A percentile compares a stretch with the other conserved stretches of the same genome.
phyloP scores from a whole-genome alignment of 2,888 invertebrate genomes.

The Calameuta pallipes region DNA sequence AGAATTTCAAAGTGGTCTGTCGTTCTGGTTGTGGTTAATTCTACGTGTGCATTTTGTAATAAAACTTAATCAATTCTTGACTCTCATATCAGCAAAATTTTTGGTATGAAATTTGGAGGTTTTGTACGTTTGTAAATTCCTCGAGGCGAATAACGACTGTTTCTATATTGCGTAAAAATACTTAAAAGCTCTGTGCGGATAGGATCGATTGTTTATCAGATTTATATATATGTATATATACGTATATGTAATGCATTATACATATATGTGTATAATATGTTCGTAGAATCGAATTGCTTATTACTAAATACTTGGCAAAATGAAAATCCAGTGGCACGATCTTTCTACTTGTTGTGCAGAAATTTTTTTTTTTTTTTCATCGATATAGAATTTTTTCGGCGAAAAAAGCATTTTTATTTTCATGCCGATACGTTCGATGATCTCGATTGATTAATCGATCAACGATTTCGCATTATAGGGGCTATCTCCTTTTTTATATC shows the following conservation, averaged over 20 bases:
- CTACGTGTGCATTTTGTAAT: conserved; percentile 38
- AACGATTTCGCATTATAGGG: background rate
- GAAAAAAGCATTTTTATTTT: background rate
- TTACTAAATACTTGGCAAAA: no score
- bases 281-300: no score
- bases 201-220: background rate
- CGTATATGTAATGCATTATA: no score
- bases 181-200: background rate
- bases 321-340: no score
- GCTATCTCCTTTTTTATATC: background rate
- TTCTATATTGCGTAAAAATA: background rate
- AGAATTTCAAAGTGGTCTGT: conserved; percentile 33
- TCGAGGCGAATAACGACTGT: conserved; percentile 10
- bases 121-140: conserved; percentile 40
- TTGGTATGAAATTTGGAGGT: conserved; percentile 23
- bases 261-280: no score
- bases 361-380: background rate
- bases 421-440: background rate
- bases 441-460: background rate
- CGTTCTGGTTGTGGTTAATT: conserved; percentile 46
- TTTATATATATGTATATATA: background rate
- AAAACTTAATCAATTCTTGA: conserved; percentile 35
- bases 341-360: no score
- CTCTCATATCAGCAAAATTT: conserved; percentile 30
- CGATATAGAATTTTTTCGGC: background rate